These are phyloP conservation scores for Batillaria attramentaria DNA, from an alignment of 1,140 invertebrate genomes.

Conservation along the genomic window DNA sequence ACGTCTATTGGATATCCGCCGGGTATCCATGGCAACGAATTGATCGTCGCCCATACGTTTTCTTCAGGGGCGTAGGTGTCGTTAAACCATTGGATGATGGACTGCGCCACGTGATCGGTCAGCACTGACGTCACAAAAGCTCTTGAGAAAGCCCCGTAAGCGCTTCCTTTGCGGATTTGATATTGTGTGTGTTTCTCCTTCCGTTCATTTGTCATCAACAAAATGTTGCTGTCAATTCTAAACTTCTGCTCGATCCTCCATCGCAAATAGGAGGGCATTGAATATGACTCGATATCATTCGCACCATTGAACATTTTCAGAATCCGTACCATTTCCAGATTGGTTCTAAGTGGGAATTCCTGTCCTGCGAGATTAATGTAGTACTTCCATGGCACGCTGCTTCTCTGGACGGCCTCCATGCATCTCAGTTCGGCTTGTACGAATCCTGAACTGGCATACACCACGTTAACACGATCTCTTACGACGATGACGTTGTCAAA, in stretches of 20 bases:
- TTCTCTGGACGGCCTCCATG: neutral
- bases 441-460: constrained; percentile 46
- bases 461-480: constrained; percentile 37
- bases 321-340: constrained; percentile 59
- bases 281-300: constrained; percentile 58
- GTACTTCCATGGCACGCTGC: constrained; percentile 58
- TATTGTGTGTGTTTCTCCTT: constrained; percentile 24
- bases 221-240: neutral
- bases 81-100: constrained; percentile 48
- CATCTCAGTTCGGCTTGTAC: constrained; percentile 57
- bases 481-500: constrained; percentile 54
- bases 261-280: constrained; percentile 30
- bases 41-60: constrained; percentile 54
- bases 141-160: constrained; percentile 51
- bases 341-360: constrained; percentile 66
- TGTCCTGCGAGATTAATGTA: constrained; percentile 65
- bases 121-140: constrained; percentile 52
- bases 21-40: constrained; percentile 48
- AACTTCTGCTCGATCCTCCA: constrained; percentile 35
- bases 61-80: constrained; percentile 56
- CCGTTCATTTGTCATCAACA: neutral
- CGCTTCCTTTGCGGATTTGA: constrained; percentile 52
- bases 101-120: constrained; percentile 41
- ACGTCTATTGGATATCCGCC: constrained; percentile 45
- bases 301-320: constrained; percentile 54